Conservation (phyloP, 2,797 vertebrate genomes). For the Margarornis squamiger region DNA sequence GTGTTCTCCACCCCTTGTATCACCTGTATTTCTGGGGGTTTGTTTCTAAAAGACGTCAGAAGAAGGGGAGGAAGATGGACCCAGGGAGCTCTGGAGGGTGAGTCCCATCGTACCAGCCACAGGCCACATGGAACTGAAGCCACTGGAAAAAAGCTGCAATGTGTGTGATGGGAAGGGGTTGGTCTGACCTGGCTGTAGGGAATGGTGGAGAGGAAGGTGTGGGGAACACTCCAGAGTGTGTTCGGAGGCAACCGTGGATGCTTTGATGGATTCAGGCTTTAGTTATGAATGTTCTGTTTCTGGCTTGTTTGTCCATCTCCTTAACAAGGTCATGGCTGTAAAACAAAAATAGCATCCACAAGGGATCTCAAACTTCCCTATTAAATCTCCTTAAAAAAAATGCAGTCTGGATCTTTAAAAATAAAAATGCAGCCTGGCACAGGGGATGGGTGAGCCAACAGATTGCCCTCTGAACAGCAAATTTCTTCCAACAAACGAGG, state of each 20-base stretch:
- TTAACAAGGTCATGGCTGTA: conserved; percentile 26
- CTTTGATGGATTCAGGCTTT: background rate
- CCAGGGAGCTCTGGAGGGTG: background rate
- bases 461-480: background rate
- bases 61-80: too few relatives aligned
- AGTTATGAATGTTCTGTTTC: background rate
- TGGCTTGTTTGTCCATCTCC: conserved; percentile 29
- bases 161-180: background rate
- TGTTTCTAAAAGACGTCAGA: too few relatives aligned
- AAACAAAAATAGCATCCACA: background rate
- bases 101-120: fast-evolving
- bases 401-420: background rate
- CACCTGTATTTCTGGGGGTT: background rate
- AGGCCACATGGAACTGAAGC: background rate
- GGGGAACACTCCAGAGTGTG: background rate
- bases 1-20: background rate
- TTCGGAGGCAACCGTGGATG: fast-evolving
- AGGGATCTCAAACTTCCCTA: background rate
- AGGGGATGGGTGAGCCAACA: background rate
- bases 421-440: background rate
- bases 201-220: background rate
- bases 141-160: fast-evolving
- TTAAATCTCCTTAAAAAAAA: conserved; percentile 19
- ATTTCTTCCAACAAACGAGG: background rate
- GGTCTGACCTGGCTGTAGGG: background rate